Evolutionary conservation across 2,113 vertebrate species (phyloP).

Genomic region (Neodontobutis hainanensis): DNA sequence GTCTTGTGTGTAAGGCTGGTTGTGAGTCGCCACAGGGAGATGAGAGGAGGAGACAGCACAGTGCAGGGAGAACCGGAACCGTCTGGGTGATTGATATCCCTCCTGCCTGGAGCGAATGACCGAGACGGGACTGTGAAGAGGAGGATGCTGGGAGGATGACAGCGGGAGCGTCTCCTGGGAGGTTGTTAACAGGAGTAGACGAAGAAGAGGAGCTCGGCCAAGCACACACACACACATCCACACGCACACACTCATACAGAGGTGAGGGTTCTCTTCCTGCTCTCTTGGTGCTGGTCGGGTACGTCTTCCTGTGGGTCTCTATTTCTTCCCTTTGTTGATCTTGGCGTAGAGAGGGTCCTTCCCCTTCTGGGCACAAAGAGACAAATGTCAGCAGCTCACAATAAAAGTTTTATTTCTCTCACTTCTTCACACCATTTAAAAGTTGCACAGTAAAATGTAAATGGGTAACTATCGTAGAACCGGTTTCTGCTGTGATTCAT

Average conservation of each 20-base stretch:
- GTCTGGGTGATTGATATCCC: slow-evolving; percentile 58
- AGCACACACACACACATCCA: slow-evolving; percentile 38
- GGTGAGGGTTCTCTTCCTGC: slow-evolving; percentile 67
- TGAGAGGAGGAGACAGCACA: slow-evolving; percentile 43
- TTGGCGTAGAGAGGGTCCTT: slow-evolving; percentile 94
- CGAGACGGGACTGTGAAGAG: slow-evolving; percentile 47
- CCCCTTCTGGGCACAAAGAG: slow-evolving; percentile 78
- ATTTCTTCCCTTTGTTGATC: slow-evolving; percentile 98
- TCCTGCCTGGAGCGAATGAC: slow-evolving; percentile 54
- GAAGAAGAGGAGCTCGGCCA: slow-evolving; percentile 46
- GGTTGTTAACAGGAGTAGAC: slow-evolving; percentile 52
- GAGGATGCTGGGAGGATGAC: slow-evolving; percentile 32
- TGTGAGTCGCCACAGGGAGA: slow-evolving; percentile 51
- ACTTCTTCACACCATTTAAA: background rate
- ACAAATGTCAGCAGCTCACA: slow-evolving; percentile 7
- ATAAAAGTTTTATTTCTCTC: background rate
- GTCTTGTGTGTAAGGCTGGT: slow-evolving; percentile 65
- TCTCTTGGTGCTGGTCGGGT: slow-evolving; percentile 71
- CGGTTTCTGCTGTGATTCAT: no score
- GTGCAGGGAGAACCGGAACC: slow-evolving; percentile 46
- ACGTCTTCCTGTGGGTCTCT: slow-evolving; percentile 71
- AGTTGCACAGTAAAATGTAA: slow-evolving; percentile 6
- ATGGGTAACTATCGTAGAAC: no score
- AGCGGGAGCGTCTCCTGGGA: slow-evolving; percentile 45
- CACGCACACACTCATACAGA: slow-evolving; percentile 33